Conservation (phyloP, 2,113 vertebrate species). For the Oreotragus oreotragus region DNA sequence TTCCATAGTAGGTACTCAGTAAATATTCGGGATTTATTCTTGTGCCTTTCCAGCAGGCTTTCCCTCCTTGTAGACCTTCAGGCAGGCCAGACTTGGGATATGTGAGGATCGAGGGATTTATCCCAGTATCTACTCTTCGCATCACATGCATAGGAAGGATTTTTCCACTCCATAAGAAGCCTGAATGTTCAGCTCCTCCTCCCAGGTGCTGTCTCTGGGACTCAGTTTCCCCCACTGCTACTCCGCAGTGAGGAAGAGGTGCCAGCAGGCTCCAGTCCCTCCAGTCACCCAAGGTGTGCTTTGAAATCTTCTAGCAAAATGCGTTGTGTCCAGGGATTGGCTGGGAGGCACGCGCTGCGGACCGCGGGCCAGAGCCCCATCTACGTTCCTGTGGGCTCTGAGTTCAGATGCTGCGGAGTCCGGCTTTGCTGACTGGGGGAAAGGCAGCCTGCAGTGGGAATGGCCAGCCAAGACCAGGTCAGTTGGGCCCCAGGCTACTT, state of each 20-base stretch:
- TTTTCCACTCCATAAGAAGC: not conserved
- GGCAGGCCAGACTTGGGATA: not conserved
- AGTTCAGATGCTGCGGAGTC: conserved; percentile 54
- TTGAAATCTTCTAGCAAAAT: conserved; percentile 53
- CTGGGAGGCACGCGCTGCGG: conserved; percentile 49
- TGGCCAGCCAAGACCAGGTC: conserved; percentile 64
- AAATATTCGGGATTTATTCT: not conserved
- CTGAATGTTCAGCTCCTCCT: conserved; percentile 12
- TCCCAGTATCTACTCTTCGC: not conserved
- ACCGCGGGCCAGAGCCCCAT: not conserved
- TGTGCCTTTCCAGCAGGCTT: not conserved
- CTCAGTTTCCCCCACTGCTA: conserved; percentile 65
- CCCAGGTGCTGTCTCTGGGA: conserved; percentile 3
- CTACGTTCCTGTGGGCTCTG: conserved; percentile 5
- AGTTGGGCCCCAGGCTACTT: not conserved
- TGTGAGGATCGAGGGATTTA: not conserved
- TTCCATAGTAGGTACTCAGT: not conserved
- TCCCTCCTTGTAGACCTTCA: not conserved
- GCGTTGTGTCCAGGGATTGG: conserved; percentile 41
- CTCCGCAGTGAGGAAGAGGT: conserved; percentile 67
- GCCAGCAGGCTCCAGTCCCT: conserved; percentile 44
- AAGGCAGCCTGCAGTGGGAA: conserved; percentile 26
- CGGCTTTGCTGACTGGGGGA: not conserved
- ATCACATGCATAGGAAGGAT: not conserved
- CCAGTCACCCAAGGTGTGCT: conserved; percentile 15